These are phyloP conservation scores for Oreochromis mossambicus DNA, from an alignment of 2,797 vertebrate genomes.

Conservation along the genomic window DNA sequence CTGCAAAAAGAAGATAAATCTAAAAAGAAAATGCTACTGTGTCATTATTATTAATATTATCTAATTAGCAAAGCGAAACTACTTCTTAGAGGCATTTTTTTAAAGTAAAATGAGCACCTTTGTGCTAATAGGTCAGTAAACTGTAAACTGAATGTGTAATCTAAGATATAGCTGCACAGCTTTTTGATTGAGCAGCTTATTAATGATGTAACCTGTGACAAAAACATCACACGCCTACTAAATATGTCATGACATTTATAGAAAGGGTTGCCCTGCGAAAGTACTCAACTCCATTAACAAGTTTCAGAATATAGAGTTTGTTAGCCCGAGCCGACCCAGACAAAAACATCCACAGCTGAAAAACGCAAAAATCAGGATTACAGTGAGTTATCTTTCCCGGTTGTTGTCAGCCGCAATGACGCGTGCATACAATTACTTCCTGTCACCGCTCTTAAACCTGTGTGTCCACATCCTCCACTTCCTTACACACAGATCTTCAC, in stretches of 20 bases:
- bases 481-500: not conserved
- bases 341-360: not conserved
- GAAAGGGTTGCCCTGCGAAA: not conserved
- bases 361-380: not conserved
- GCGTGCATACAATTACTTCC: constrained; percentile 33
- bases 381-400: not conserved
- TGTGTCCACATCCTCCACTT: constrained; percentile 14
- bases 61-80: not conserved
- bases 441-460: constrained; percentile 5
- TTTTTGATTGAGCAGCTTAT: not conserved
- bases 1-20: not conserved
- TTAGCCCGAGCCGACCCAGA: not conserved
- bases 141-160: not conserved
- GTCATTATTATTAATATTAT: not conserved
- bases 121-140: not conserved
- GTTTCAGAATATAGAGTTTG: not conserved
- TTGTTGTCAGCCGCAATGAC: not conserved
- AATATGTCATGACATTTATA: not conserved
- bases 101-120: not conserved
- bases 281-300: not conserved
- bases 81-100: not conserved
- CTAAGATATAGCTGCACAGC: not conserved
- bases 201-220: not conserved
- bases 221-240: not conserved
- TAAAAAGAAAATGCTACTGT: not conserved